Conservation (phyloP, 1,140 invertebrate genomes). For the Caenorhabditis briggsae region DNA sequence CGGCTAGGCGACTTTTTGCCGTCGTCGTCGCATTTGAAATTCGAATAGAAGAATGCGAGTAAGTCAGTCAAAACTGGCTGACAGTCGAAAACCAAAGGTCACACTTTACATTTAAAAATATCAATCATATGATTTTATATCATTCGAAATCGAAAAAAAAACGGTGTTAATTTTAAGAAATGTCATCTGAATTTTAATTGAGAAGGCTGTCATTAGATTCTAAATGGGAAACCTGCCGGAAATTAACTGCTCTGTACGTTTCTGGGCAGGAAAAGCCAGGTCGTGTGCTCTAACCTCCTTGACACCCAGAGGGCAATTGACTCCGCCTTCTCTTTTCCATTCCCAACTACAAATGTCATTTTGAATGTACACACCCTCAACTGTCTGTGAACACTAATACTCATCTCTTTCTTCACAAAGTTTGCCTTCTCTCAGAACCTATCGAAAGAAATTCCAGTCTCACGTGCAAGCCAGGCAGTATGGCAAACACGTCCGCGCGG, state of each 20-base stretch:
- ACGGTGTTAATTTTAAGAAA: background rate
- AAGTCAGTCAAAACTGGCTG: background rate
- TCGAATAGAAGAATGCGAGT: background rate
- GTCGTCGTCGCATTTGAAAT: background rate
- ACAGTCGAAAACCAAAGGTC: background rate
- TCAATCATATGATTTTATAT: background rate
- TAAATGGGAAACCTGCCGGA: background rate
- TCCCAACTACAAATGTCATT: conserved; percentile 41
- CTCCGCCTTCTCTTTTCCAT: conserved; percentile 32
- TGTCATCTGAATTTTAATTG: no score
- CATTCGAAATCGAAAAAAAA: background rate
- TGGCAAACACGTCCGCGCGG: conserved; percentile 50
- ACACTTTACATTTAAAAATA: background rate
- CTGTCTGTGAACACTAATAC: conserved; percentile 31
- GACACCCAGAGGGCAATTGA: conserved; percentile 47
- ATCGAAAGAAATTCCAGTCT: conserved; percentile 36
- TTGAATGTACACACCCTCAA: conserved; percentile 12
- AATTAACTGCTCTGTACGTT: background rate
- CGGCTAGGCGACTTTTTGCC: background rate
- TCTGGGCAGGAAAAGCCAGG: background rate
- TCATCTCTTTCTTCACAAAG: conserved; percentile 8
- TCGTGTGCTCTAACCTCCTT: conserved; percentile 39
- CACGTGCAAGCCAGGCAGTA: background rate
- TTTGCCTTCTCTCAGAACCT: background rate
- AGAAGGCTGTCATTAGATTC: background rate